Evolutionary conservation across 2,113 vertebrate species (phyloP).

Genomic region (Phasianus colchicus): DNA sequence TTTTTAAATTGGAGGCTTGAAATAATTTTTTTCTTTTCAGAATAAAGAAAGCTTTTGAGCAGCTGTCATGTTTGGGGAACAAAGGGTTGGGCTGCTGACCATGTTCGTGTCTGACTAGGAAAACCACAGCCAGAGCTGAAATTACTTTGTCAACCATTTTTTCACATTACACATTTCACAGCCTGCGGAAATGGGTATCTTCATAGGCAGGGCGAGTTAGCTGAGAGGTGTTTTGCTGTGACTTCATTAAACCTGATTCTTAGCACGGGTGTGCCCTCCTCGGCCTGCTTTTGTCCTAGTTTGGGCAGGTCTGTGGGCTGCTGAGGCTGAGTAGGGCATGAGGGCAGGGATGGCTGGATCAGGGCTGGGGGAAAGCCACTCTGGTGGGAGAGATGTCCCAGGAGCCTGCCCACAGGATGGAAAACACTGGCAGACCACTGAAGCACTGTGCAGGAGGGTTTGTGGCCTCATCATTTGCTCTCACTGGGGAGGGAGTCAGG

Average conservation of each 20-base stretch:
- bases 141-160: background rate
- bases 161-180: background rate
- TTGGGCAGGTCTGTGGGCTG: background rate
- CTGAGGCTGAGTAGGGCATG: no score
- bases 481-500: background rate
- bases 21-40: background rate
- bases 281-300: background rate
- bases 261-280: background rate
- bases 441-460: background rate
- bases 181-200: rapidly evolving
- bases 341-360: background rate
- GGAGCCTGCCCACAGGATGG: background rate
- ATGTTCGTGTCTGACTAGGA: background rate
- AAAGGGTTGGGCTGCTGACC: background rate
- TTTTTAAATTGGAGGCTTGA: background rate
- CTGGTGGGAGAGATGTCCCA: background rate
- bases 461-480: background rate
- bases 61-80: background rate
- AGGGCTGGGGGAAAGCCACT: background rate
- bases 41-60: background rate
- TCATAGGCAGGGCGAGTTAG: background rate
- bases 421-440: background rate
- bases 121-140: background rate
- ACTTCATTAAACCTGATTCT: background rate
- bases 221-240: background rate